phyloP scores from a whole-genome alignment of 2,797 vertebrate genomes.

The Prunella strophiata region DNA sequence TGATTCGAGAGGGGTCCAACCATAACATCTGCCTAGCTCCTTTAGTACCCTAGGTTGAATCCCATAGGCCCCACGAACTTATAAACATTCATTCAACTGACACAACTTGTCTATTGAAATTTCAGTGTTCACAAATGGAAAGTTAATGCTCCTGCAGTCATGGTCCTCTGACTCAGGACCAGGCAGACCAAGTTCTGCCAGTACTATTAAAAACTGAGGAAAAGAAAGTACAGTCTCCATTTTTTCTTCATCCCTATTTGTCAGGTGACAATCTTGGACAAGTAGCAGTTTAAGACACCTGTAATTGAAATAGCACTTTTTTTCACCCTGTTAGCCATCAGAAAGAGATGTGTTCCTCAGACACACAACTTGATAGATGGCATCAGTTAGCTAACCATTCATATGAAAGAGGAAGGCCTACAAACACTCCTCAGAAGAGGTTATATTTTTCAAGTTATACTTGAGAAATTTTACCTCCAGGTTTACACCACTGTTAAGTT shows the following conservation, averaged over 20 bases:
- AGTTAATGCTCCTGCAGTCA: neutral
- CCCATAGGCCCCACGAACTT: neutral
- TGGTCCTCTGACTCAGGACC: neutral
- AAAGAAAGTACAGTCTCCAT: neutral
- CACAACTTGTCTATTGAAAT: neutral
- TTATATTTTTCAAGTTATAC: neutral
- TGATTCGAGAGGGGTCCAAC: neutral
- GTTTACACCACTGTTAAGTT: neutral
- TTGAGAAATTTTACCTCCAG: neutral
- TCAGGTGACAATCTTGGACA: neutral
- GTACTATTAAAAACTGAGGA: neutral
- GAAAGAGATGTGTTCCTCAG: neutral
- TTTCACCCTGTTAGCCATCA: neutral
- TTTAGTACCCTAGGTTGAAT: neutral
- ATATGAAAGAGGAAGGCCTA: neutral
- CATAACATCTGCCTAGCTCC: fast-evolving
- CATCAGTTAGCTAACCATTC: neutral
- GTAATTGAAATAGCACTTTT: neutral
- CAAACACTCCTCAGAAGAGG: neutral
- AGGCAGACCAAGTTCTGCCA: neutral
- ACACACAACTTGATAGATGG: neutral
- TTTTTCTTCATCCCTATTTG: neutral
- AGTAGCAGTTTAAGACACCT: neutral
- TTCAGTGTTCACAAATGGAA: neutral
- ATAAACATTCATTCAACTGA: neutral